phyloP scores from a whole-genome alignment of 2,888 invertebrate species.

The Scelioninae gen. 2 region DNA sequence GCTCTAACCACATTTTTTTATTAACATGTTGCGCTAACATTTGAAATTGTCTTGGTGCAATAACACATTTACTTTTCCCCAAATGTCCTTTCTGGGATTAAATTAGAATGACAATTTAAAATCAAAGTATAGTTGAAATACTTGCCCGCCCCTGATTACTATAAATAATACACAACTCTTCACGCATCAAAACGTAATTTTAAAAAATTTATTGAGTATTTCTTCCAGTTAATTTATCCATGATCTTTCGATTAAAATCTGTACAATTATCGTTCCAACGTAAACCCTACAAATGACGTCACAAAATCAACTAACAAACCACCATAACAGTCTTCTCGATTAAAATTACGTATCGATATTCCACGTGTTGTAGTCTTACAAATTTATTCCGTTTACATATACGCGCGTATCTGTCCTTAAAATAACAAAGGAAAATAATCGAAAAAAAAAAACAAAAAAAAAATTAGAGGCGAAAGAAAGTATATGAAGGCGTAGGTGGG shows the following conservation, averaged over 20 bases:
- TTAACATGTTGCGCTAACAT: too few relatives aligned
- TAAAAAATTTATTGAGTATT: constrained; percentile 33
- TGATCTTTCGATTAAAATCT: neutral
- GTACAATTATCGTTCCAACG: constrained; percentile 1
- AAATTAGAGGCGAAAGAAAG: neutral
- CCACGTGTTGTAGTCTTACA: neutral
- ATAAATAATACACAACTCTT: neutral
- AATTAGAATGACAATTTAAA: too few relatives aligned
- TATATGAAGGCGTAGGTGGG: too few relatives aligned
- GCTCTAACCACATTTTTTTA: too few relatives aligned
- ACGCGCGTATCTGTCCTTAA: neutral
- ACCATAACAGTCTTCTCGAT: constrained; percentile 26
- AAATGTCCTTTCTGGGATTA: too few relatives aligned
- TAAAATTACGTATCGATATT: constrained; percentile 25
- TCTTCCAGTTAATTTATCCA: constrained; percentile 6
- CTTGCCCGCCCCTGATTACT: too few relatives aligned
- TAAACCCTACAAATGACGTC: neutral
- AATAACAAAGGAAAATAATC: neutral
- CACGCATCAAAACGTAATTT: constrained; percentile 23
- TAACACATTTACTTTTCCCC: too few relatives aligned
- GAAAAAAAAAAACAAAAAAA: neutral
- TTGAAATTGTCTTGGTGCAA: too few relatives aligned
- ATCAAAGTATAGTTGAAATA: too few relatives aligned
- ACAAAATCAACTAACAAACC: constrained; percentile 12
- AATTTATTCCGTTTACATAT: neutral